Base-by-base conservation (phyloP, 2,888 invertebrate species). In the Brachypalpus laphriformis region DNA sequence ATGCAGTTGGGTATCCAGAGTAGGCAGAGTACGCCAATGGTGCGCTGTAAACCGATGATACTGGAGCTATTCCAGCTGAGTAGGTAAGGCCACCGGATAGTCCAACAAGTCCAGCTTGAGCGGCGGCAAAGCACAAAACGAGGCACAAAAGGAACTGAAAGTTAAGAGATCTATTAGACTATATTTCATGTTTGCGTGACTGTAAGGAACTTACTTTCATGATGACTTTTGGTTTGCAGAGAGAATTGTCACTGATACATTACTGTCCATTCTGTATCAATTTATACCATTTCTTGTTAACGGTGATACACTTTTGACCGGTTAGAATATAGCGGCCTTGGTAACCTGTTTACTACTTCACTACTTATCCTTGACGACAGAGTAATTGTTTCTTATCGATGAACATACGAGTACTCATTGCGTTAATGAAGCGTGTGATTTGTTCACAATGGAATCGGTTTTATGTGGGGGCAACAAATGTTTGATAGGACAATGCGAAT, bases 81-180 rank as follows among this genome's bases (percentile, higher is more conserved):
- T 82, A 82, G 1, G 82, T 56, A 2, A 49, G 11, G 1, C 56
- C 68, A 63, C 56, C 47, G n/a, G 68, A 61, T n/a, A 56, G 45
- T 40, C 71, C 77, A 14, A 74, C 25, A 28, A 74, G 14, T 18
- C 72, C 78, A 28, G 83, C 78, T 49, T 83, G 78, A 7, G 70
- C 83, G 34, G 63, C 83, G 8, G 83, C 83, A 8, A 83, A 57
- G 74, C 78, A 83, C 4, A 83, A 68, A 4, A 22, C 74, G 16
- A 83, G 66, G 63, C 83, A 83, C 61, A 83, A 5, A 5, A 83
- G 57, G 74, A 78, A 78, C 83, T 83, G 61, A 31, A 77, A 77
- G 51, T 47, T 1, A n/a, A 18, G 63, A 25, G 5, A 25, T 28
- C 28, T 34, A 4, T 25, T 3, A 40, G 9, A 65, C 2, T 34